Evolutionary conservation across 2,113 vertebrate species (phyloP).

Genomic region (Macquaria ambigua): DNA sequence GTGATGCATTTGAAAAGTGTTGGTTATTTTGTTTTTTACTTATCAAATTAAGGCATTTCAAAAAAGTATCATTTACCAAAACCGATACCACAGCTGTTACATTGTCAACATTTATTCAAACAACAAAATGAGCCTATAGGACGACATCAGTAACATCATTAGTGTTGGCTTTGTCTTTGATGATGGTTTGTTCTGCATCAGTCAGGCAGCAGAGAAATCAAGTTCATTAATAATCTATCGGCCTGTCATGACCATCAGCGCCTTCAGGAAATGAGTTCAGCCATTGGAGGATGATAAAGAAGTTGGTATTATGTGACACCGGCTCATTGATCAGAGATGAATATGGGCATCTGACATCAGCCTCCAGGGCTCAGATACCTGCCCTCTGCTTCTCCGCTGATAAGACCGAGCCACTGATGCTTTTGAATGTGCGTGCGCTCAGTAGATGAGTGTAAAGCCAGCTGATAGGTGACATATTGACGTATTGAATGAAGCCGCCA

Average conservation of each 20-base stretch:
- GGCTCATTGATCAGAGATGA: constrained; percentile 59
- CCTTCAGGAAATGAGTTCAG: constrained; percentile 48
- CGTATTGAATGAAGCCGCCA: constrained; percentile 50
- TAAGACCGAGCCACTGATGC: constrained; percentile 51
- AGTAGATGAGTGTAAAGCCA: constrained; percentile 33
- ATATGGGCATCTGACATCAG: constrained; percentile 59
- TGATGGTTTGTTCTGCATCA: not conserved
- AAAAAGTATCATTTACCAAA: not conserved
- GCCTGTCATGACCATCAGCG: constrained; percentile 9
- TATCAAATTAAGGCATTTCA: not conserved
- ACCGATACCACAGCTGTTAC: not conserved
- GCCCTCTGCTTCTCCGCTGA: constrained; percentile 71
- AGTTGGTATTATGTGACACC: constrained; percentile 34
- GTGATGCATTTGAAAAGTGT: not conserved
- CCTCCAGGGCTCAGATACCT: constrained; percentile 48
- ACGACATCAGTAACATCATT: not conserved
- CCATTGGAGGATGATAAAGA: constrained; percentile 35
- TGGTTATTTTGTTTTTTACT: not conserved
- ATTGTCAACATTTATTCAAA: not conserved
- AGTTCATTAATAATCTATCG: constrained; percentile 36
- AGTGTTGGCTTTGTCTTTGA: not conserved
- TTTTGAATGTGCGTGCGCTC: constrained; percentile 7
- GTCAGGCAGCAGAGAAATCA: not conserved
- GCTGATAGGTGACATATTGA: constrained; percentile 52
- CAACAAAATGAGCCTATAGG: not conserved